These are phyloP conservation scores for Ameiurus melas DNA, from an alignment of 2,113 vertebrate genomes.

Conservation along the genomic window DNA sequence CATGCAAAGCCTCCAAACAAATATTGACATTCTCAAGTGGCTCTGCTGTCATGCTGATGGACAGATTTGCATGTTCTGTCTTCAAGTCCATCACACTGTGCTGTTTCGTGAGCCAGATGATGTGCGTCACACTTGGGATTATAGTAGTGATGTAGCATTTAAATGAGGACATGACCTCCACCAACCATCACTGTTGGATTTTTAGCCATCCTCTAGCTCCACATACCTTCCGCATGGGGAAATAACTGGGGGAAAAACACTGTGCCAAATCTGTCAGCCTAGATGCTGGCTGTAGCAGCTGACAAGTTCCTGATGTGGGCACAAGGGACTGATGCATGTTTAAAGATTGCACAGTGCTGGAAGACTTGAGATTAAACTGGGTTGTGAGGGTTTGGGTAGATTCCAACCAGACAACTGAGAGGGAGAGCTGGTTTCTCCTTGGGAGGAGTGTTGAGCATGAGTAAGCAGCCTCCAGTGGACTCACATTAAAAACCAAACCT, in stretches of 20 bases:
- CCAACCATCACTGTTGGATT: background rate
- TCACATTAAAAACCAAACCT: background rate
- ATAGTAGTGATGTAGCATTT: background rate
- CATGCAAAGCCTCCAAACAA: conserved; percentile 23
- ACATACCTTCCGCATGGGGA: background rate
- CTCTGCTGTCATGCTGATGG: conserved; percentile 10
- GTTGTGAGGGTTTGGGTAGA: conserved; percentile 19
- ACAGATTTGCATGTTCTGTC: conserved; percentile 19
- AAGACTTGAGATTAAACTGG: conserved; percentile 39
- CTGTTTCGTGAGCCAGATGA: background rate
- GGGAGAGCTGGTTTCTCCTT: conserved; percentile 14
- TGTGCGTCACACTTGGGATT: background rate
- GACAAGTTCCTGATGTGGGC: conserved; percentile 18
- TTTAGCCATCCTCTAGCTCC: conserved; percentile 10
- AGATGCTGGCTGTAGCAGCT: conserved; percentile 22
- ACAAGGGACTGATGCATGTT: conserved; percentile 34
- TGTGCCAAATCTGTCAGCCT: conserved; percentile 28
- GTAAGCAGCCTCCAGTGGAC: conserved; percentile 28
- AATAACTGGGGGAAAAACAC: background rate
- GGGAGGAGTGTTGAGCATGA: conserved; percentile 30
- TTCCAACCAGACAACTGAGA: conserved; percentile 19
- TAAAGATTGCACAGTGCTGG: conserved; percentile 30
- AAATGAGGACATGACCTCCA: conserved; percentile 26
- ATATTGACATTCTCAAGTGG: conserved; percentile 28
- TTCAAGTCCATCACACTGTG: background rate